Percentiles rank a stretch among this genome's conserved stretches.
These are phyloP conservation scores for Pantherophis vulpinus DNA, from an alignment of 2,797 vertebrate genomes.

Conservation along the genomic window DNA sequence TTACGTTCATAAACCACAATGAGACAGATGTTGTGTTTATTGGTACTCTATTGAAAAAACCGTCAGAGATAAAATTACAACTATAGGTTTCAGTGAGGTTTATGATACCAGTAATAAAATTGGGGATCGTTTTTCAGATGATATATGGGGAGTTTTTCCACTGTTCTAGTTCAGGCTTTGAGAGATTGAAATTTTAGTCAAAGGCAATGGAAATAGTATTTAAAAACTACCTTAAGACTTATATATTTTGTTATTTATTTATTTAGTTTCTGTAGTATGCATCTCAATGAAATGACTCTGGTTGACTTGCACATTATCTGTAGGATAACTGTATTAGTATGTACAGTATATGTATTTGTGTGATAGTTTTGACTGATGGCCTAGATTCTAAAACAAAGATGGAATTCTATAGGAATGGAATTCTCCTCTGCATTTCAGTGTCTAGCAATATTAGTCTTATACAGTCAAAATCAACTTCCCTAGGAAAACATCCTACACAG, in stretches of 20 bases:
- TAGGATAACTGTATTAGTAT: background rate
- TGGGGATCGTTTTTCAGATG: background rate
- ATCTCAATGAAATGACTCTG: too few species aligned
- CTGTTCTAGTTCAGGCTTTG: background rate
- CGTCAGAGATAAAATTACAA: conserved; percentile 6
- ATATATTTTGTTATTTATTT: too few species aligned
- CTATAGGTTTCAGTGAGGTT: conserved; percentile 16
- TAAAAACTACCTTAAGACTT: background rate
- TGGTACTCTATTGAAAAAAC: conserved; percentile 30
- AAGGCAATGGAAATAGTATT: conserved; percentile 1
- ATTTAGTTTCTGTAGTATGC: too few species aligned
- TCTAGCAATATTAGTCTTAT: background rate
- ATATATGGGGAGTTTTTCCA: background rate
- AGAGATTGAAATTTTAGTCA: conserved; percentile 4
- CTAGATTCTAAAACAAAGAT: background rate
- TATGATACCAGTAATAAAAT: background rate
- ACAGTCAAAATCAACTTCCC: background rate
- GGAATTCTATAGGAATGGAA: background rate
- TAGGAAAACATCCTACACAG: background rate
- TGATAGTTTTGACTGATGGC: background rate
- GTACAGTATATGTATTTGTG: background rate
- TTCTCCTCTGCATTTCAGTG: background rate
- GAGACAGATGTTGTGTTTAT: background rate
- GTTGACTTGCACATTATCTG: background rate
- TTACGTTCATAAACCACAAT: conserved; percentile 2